A percentile compares a stretch with the other conserved stretches of the same genome.
These are phyloP conservation scores for Sinocyclocheilus grahami DNA, from an alignment of 2,113 vertebrate genomes.

Conservation along the genomic window DNA sequence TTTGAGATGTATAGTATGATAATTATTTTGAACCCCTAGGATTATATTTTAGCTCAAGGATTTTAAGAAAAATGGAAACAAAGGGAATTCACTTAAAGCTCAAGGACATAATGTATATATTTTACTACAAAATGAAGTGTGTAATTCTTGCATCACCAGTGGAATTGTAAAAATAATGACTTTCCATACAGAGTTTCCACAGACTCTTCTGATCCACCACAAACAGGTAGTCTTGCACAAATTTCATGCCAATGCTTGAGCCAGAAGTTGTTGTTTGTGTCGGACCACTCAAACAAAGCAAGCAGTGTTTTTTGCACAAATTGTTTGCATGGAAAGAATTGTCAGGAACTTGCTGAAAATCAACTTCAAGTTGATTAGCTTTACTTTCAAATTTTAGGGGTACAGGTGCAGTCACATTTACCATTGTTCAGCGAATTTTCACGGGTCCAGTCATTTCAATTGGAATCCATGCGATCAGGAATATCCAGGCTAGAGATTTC, in stretches of 20 bases:
- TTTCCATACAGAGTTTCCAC: not conserved
- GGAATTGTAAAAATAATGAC: not conserved
- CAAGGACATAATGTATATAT: constrained; percentile 6
- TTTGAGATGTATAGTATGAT: constrained; percentile 41
- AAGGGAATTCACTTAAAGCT: constrained; percentile 45
- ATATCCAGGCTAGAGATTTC: not conserved
- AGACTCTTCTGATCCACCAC: not conserved
- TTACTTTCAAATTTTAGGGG: not conserved
- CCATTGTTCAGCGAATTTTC: not conserved
- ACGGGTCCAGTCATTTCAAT: not conserved
- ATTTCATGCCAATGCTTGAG: not conserved
- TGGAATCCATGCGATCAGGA: not conserved
- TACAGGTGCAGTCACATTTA: not conserved
- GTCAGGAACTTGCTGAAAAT: not conserved
- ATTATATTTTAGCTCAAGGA: constrained; percentile 21
- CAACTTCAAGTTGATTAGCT: not conserved
- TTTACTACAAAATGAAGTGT: constrained; percentile 17
- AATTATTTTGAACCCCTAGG: constrained; percentile 14
- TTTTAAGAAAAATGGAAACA: constrained; percentile 33
- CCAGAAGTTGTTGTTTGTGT: not conserved
- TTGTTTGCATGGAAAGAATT: not conserved
- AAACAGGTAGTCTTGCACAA: not conserved
- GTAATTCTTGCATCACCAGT: not conserved
- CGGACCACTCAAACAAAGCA: not conserved
- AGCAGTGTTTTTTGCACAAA: not conserved